Base-by-base conservation (phyloP, 2,797 vertebrate genomes). In the Myotis planiceps region DNA sequence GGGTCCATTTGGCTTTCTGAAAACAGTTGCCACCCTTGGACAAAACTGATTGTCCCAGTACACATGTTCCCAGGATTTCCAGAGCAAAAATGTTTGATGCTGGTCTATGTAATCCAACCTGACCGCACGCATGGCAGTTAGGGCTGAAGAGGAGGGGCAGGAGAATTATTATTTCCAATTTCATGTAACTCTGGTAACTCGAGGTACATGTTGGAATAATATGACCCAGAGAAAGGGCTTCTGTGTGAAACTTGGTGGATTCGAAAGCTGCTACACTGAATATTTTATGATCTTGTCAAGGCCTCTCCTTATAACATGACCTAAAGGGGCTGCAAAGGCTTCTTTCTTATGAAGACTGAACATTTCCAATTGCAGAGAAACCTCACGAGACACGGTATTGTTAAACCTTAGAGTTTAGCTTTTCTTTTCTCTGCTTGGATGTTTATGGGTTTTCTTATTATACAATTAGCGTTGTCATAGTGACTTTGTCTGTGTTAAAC, bases 211-310 rank as follows among this genome's bases (percentile, higher is more conserved):
- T 88, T 97, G 66, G 94, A 85, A 75, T 92, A 69, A 25, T 72
- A 25, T 89, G 93, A 95, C 95, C 95, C 69, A 16, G 71, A 94
- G 96, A 98, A 74, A 25, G 75, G 9, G 92, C 95, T 96, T 97
- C 96, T 94, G 29, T 94, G 85, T 96, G 97, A 96, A 97, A 95
- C 93, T 95, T 93, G 90, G 95, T 96, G 92, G 96, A 96, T 97
- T 96, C 97, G 96, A 97, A 98, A 98, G 97, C 96, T 95, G 90
- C 89, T 80, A 21, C 86, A 76, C 94, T 97, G 97, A 98, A 97
- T 98, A 97, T 98, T 98, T 97, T 96, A 98, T 98, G 96, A 96
- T 96, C 96, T 96, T 98, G 93, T 97, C 95, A 95, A 93, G 93
- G 84, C 75, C 88, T 96, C 58, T 95, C 94, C 92, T 92, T 95